Evolutionary conservation across 2,888 invertebrate genomes (phyloP).

Genomic region (Itoplectis maculator): DNA sequence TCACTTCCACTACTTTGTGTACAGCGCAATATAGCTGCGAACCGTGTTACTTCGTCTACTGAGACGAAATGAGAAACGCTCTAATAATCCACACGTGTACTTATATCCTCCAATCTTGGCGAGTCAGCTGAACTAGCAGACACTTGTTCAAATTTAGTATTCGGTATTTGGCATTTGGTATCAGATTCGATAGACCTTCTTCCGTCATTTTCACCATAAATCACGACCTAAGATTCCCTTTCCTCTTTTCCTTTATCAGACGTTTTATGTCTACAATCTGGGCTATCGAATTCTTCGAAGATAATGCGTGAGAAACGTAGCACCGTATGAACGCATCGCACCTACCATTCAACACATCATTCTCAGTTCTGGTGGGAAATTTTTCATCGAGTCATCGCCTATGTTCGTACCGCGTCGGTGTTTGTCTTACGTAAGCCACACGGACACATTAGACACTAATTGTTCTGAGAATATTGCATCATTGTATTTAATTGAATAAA

Average conservation of each 20-base stretch:
- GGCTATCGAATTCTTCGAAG: no score
- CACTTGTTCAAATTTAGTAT: constrained; percentile 57
- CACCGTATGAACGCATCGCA: no score
- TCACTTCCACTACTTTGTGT: background rate
- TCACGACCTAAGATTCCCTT: no score
- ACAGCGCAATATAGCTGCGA: background rate
- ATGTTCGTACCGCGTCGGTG: no score
- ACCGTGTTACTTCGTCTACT: constrained; percentile 20
- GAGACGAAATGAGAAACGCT: constrained; percentile 27
- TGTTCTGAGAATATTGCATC: background rate
- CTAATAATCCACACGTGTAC: constrained; percentile 29
- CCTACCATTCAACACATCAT: no score
- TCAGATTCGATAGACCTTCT: constrained; percentile 24
- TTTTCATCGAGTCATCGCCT: no score
- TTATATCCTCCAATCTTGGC: constrained; percentile 32
- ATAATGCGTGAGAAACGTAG: no score
- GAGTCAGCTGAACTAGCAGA: background rate
- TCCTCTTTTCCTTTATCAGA: no score
- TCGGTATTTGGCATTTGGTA: no score
- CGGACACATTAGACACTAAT: background rate
- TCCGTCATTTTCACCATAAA: no score
- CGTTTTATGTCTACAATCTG: no score
- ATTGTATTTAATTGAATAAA: background rate
- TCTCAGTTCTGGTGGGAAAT: no score
- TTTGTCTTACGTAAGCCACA: background rate